phyloP scores from a whole-genome alignment of 2,797 vertebrate genomes.

The Sebastes dallii region DNA sequence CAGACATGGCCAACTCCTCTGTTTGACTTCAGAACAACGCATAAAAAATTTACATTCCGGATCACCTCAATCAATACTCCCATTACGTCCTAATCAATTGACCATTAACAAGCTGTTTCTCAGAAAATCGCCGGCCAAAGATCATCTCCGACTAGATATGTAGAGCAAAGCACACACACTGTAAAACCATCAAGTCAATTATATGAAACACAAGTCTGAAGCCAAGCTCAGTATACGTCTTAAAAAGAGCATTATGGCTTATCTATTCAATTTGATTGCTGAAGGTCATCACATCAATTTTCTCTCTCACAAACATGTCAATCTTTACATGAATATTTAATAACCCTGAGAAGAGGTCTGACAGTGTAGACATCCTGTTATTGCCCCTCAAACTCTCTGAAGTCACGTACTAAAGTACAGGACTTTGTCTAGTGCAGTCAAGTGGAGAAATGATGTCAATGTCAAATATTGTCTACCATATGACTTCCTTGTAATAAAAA shows the following conservation, averaged over 20 bases:
- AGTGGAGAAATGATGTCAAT: neutral
- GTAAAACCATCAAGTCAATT: slow-evolving; percentile 50
- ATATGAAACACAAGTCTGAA: slow-evolving; percentile 15
- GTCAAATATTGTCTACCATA: neutral
- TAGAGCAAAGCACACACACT: slow-evolving; percentile 25
- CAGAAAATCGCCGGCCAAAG: slow-evolving; percentile 46
- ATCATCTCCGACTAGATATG: slow-evolving; percentile 32
- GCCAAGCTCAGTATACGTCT: slow-evolving; percentile 3
- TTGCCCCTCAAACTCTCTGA: slow-evolving; percentile 11
- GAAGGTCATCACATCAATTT: slow-evolving; percentile 42
- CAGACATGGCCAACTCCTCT: slow-evolving; percentile 46
- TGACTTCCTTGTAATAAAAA: neutral
- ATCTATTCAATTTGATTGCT: slow-evolving; percentile 33
- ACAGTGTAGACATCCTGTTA: slow-evolving; percentile 43
- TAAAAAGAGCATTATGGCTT: slow-evolving; percentile 10
- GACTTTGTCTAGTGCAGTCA: neutral
- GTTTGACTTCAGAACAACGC: slow-evolving; percentile 56
- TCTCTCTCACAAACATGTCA: slow-evolving; percentile 40
- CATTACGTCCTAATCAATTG: slow-evolving; percentile 81
- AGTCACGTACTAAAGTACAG: neutral
- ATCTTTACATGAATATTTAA: slow-evolving; percentile 51
- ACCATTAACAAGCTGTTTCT: slow-evolving; percentile 79
- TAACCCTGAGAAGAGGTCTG: slow-evolving; percentile 36
- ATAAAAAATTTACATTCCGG: slow-evolving; percentile 73
- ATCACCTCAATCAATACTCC: slow-evolving; percentile 77